Percentiles rank a stretch among this genome's conserved stretches.
Evolutionary conservation across 2,113 vertebrate genomes (phyloP).

Genomic region (Zootoca vivipara): DNA sequence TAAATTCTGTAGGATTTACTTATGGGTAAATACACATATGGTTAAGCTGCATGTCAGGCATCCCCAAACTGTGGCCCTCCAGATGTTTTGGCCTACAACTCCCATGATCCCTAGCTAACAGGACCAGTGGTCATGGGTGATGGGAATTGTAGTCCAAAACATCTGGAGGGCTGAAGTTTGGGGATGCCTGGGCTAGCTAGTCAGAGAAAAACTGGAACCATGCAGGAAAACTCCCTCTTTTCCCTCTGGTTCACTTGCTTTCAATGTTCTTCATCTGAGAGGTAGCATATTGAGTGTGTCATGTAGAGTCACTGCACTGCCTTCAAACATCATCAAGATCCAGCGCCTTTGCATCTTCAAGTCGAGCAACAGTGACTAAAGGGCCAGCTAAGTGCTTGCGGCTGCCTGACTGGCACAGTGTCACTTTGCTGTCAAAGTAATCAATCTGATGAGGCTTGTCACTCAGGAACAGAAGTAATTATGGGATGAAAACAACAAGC

Average conservation of each 20-base stretch:
- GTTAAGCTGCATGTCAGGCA: neutral
- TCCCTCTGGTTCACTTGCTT: neutral
- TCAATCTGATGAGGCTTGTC: slow-evolving; percentile 11
- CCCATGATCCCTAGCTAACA: too few species aligned
- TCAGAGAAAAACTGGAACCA: slow-evolving; percentile 7
- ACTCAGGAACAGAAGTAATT: slow-evolving; percentile 29
- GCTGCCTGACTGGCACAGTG: slow-evolving; percentile 18
- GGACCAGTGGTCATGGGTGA: too few species aligned
- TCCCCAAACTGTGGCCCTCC: too few species aligned
- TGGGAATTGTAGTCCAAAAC: too few species aligned
- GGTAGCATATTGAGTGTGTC: neutral
- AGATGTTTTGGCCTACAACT: too few species aligned
- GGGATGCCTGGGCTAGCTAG: neutral
- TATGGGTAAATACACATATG: neutral
- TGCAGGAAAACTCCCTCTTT: neutral
- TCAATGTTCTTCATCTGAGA: neutral
- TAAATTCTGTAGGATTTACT: neutral
- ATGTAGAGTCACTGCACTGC: neutral
- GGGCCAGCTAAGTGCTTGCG: neutral
- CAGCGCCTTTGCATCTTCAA: neutral
- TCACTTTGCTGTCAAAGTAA: slow-evolving; percentile 32
- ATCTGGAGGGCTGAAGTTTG: too few species aligned
- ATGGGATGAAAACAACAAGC: slow-evolving; percentile 9
- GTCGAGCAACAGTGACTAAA: slow-evolving; percentile 3
- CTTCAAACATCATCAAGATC: slow-evolving; percentile 10